Percentiles rank a stretch among this genome's conserved stretches.
phyloP scores from a whole-genome alignment of 1,140 invertebrate genomes.

The Drosophila lacertosa region DNA sequence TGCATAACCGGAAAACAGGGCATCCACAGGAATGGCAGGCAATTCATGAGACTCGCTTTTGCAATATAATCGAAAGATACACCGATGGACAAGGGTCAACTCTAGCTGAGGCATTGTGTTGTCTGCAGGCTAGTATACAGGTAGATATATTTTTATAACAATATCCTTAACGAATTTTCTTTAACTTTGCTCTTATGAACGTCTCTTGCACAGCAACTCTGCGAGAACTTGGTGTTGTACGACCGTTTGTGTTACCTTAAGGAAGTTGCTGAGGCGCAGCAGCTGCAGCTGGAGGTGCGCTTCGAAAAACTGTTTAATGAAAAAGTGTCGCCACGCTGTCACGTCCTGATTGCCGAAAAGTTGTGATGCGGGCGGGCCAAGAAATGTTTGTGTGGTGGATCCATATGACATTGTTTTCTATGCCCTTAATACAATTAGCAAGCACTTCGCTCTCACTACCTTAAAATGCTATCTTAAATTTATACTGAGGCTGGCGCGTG shows the following conservation, averaged over 20 bases:
- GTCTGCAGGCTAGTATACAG: constrained; percentile 75
- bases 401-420: constrained; percentile 17
- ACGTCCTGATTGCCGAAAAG: constrained; percentile 85
- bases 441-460: constrained; percentile 33
- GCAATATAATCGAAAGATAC: constrained; percentile 39
- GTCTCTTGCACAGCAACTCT: constrained; percentile 84
- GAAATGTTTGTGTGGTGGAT: constrained; percentile 6
- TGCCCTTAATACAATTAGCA: constrained; percentile 57
- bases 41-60: constrained; percentile 48
- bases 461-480: constrained; percentile 36
- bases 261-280: constrained; percentile 84
- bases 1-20: constrained; percentile 21
- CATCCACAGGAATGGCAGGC: constrained; percentile 23
- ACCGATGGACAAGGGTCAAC: constrained; percentile 31
- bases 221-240: constrained; percentile 88
- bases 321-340: constrained; percentile 86
- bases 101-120: constrained; percentile 69
- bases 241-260: constrained; percentile 88
- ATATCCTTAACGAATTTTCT: neutral
- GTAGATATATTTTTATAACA: constrained; percentile 46
- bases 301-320: constrained; percentile 86
- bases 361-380: constrained; percentile 50
- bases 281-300: constrained; percentile 78
- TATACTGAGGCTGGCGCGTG: constrained; percentile 6
- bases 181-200: neutral